Conservation (phyloP, 2,888 invertebrate genomes). For the Eurois occulta region DNA sequence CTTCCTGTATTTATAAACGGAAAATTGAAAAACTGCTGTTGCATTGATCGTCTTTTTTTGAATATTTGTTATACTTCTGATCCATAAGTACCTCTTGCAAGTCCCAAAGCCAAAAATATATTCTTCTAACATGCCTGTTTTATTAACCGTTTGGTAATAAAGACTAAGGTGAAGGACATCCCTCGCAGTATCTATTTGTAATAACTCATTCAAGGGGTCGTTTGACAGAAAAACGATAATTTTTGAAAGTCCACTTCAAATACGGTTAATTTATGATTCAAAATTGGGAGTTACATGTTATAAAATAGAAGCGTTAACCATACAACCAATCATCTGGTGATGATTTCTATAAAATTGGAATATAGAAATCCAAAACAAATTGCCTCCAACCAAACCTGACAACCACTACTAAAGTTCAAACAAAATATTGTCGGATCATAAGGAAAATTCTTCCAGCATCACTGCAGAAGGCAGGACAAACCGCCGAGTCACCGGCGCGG, state of each 20-base stretch:
- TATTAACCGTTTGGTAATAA: background rate
- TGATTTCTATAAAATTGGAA: slow-evolving; percentile 27
- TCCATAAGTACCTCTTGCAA: background rate
- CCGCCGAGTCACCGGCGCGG: slow-evolving; percentile 86
- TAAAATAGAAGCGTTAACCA: background rate
- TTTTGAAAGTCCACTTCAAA: background rate
- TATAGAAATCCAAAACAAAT: slow-evolving; percentile 63
- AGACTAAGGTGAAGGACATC: background rate
- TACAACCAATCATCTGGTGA: background rate
- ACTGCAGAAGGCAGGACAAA: slow-evolving; percentile 76
- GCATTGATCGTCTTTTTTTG: background rate
- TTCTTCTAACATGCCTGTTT: background rate
- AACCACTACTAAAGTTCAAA: slow-evolving; percentile 58
- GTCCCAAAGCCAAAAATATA: background rate
- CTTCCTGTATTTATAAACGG: background rate
- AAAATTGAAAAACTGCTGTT: background rate
- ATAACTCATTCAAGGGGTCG: no score
- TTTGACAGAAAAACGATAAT: background rate
- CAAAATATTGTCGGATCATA: slow-evolving; percentile 72
- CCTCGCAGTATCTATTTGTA: no score
- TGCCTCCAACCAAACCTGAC: slow-evolving; percentile 42
- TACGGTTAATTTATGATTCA: background rate
- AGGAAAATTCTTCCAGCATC: slow-evolving; percentile 82
- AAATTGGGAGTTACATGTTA: background rate
- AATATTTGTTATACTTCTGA: background rate